Base-by-base conservation (phyloP, 2,113 vertebrate species). In the Anarrhichthys ocellatus region DNA sequence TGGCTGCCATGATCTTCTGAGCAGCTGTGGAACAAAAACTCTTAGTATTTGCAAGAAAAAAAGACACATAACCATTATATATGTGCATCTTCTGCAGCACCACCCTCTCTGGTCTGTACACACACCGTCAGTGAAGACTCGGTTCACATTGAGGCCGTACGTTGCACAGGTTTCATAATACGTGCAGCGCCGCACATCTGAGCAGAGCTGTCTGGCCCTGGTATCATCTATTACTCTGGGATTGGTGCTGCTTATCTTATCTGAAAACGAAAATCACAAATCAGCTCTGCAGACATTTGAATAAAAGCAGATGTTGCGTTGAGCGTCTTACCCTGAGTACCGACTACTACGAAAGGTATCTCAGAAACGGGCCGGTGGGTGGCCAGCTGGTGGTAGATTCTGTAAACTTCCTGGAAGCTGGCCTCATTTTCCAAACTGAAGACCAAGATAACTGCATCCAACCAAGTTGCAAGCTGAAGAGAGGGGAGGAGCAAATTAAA, bases 81-180 rank as follows among this genome's bases (percentile, higher is more conserved):
- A 11, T 72, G 42, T 73, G 42, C 50, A 44, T 38, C 7, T 13
- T 71, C 38, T 44, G 18, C 14, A 54, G 61, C 6, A 67, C 4
- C 17, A 18, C 24, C 14, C 22, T 48, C 15, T 66, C 6, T 20
- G 15, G 0, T 71, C 4, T 44, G 14, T 1, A 32, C 32, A 61
- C 75, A 5, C 67, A 98, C 97, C 97, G 88, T 99, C 98, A 4
- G 92, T 97, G 93, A 99, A 99, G 89, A 99, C 97, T 44, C 98
- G 82, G 87, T 99, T 98, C 18, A 99, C 97, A 0, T 99, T 99
- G 85, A 99, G 97, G 58, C 98, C 98, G 0, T 99, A 99, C 0
- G 98, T 99, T 1, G 98, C 97, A 0, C 98, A 99, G 32, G 97
- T 99, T 93, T 99, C 98, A 1, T 97, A 99, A 91, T 99, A 99